Percentiles rank a stretch among this genome's conserved stretches.
phyloP scores from a whole-genome alignment of 2,113 vertebrate genomes.

The Ammospiza nelsoni region DNA sequence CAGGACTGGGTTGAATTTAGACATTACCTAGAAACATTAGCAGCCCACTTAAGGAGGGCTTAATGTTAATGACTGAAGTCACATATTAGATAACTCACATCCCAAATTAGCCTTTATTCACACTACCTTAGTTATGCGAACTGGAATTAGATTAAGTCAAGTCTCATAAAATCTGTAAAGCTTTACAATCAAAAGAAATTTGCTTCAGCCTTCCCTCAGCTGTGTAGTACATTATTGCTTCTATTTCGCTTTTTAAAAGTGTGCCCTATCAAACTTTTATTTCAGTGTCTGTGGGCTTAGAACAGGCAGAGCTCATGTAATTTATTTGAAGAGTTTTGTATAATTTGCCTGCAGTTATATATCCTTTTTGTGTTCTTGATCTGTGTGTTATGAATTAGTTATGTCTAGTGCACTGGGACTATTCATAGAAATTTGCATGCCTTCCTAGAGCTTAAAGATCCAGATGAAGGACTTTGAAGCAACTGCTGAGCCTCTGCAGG shows the following conservation, averaged over 20 bases:
- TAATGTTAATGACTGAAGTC: not conserved
- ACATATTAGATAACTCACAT: not conserved
- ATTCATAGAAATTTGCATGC: not conserved
- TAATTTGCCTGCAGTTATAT: not conserved
- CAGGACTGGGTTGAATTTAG: not conserved
- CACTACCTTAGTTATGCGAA: not conserved
- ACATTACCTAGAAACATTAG: not conserved
- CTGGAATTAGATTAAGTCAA: not conserved
- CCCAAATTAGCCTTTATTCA: not conserved
- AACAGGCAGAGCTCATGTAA: not conserved
- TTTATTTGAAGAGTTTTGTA: not conserved
- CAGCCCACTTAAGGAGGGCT: not conserved
- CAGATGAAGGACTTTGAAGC: constrained; percentile 96
- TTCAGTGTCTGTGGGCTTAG: not conserved
- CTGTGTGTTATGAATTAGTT: not conserved
- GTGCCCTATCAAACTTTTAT: not conserved
- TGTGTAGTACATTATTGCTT: not conserved
- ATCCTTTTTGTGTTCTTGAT: not conserved
- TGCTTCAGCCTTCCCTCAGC: not conserved
- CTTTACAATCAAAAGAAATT: not conserved
- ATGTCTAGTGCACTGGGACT: not conserved
- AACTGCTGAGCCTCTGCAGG: constrained; percentile 88
- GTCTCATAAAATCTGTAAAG: not conserved
- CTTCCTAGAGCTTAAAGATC: constrained; percentile 84
- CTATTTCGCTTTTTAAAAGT: not conserved